Evolutionary conservation across 2,797 vertebrate genomes (phyloP).

Genomic region (Xenentodon cancila): DNA sequence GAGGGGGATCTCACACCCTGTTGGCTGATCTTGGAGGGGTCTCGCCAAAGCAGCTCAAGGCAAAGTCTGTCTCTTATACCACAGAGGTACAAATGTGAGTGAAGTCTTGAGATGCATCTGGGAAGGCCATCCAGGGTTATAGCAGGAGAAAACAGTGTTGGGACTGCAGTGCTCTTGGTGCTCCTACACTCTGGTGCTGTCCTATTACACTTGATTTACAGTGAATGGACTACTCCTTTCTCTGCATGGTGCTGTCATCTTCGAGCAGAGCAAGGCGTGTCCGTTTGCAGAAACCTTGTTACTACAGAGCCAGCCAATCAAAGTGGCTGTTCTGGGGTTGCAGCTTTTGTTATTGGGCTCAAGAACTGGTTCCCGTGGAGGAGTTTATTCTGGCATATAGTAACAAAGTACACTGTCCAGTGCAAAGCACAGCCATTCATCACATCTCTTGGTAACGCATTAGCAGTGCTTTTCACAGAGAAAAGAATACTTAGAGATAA

Average conservation of each 20-base stretch:
- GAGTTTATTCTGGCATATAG: slow-evolving; percentile 43
- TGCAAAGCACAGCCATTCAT: slow-evolving; percentile 55
- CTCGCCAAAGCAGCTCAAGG: slow-evolving; percentile 22
- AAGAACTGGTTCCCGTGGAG: slow-evolving; percentile 36
- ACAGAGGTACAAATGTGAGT: slow-evolving; percentile 40
- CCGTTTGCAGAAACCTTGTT: slow-evolving; percentile 56
- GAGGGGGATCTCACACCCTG: slow-evolving; percentile 38
- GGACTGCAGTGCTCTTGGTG: slow-evolving; percentile 62
- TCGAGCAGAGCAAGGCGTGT: slow-evolving; percentile 57
- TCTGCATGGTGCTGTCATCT: slow-evolving; percentile 79
- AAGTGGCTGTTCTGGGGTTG: slow-evolving; percentile 21
- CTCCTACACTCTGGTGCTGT: slow-evolving; percentile 75
- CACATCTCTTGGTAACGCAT: slow-evolving; percentile 32
- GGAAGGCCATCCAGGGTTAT: slow-evolving; percentile 10
- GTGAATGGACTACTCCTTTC: slow-evolving; percentile 55
- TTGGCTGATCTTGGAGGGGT: slow-evolving; percentile 19
- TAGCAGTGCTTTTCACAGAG: slow-evolving; percentile 33
- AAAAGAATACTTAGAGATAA: slow-evolving; percentile 38
- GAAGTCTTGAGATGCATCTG: slow-evolving; percentile 27
- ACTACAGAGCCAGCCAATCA: slow-evolving; percentile 53
- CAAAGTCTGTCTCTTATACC: slow-evolving; percentile 21
- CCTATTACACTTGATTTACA: slow-evolving; percentile 74
- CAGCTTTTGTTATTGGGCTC: slow-evolving; percentile 31
- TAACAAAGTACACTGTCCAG: slow-evolving; percentile 49
- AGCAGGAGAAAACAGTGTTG: slow-evolving; percentile 43